Evolutionary conservation across 1,140 invertebrate species (phyloP).

Genomic region (Cotesia vestalis): DNA sequence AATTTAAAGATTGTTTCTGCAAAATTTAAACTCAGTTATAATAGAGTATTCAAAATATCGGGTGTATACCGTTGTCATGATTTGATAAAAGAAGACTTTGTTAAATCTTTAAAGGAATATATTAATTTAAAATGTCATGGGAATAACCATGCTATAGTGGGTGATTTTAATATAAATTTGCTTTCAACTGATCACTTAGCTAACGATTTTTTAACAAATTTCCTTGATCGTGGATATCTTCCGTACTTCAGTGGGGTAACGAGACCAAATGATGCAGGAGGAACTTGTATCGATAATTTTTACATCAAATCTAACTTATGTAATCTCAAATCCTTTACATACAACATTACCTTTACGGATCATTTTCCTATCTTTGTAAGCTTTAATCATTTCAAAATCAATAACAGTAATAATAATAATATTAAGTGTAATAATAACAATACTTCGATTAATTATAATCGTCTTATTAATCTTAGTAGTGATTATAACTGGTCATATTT

Average conservation of each 20-base stretch:
- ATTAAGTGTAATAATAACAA: not conserved
- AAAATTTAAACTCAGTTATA: too few relatives aligned
- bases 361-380: not conserved
- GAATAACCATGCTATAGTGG: not conserved
- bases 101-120: too few relatives aligned
- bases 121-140: not conserved
- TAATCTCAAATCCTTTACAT: not conserved
- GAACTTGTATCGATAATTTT: not conserved
- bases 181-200: too few relatives aligned
- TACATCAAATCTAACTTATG: not conserved
- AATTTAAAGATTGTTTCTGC: too few relatives aligned
- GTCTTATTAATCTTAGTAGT: not conserved
- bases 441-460: not conserved
- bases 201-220: too few relatives aligned
- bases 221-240: not conserved
- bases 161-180: too few relatives aligned
- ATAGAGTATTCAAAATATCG: too few relatives aligned
- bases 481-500: not conserved
- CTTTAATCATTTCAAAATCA: not conserved
- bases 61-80: too few relatives aligned
- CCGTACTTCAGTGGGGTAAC: not conserved
- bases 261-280: not conserved
- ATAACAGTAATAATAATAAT: not conserved
- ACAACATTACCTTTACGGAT: not conserved
- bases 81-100: too few relatives aligned